Conservation (phyloP, 2,888 invertebrate species). For the Emesis russula region DNA sequence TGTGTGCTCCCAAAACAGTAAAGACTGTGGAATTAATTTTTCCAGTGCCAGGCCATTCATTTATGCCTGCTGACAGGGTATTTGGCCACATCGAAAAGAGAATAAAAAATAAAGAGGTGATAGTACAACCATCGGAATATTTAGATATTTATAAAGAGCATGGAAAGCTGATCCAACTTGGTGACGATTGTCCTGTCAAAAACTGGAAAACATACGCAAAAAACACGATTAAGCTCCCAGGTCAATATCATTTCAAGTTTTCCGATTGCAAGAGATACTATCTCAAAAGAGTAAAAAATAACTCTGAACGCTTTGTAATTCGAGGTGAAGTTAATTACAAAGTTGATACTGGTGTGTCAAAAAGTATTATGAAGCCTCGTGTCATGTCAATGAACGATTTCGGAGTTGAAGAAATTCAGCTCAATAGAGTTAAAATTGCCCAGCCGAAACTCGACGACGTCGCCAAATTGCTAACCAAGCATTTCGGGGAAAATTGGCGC, state of each 20-base stretch:
- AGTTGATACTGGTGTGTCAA: not conserved
- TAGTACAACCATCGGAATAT: slow-evolving; percentile 12
- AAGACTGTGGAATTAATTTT: not conserved
- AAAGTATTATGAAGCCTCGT: not conserved
- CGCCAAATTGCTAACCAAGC: too few species aligned
- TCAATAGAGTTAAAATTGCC: too few species aligned
- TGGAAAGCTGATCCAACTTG: not conserved
- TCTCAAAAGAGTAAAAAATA: slow-evolving; percentile 22
- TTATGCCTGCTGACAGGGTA: slow-evolving; percentile 23
- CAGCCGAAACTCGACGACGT: too few species aligned
- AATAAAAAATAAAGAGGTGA: slow-evolving; percentile 24
- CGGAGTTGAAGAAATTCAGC: too few species aligned
- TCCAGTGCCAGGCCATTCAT: slow-evolving; percentile 25
- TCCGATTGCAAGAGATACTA: slow-evolving; percentile 13
- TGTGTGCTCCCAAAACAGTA: not conserved
- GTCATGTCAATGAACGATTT: too few species aligned
- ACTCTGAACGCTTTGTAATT: not conserved
- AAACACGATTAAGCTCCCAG: not conserved
- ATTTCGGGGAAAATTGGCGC: too few species aligned
- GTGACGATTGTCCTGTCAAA: slow-evolving; percentile 6
- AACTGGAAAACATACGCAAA: slow-evolving; percentile 2
- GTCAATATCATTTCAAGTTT: not conserved
- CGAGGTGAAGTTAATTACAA: not conserved
- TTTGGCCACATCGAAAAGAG: slow-evolving; percentile 13
- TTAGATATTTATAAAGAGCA: not conserved